Conservation (phyloP, 2,888 invertebrate species). For the Acheta domesticus region DNA sequence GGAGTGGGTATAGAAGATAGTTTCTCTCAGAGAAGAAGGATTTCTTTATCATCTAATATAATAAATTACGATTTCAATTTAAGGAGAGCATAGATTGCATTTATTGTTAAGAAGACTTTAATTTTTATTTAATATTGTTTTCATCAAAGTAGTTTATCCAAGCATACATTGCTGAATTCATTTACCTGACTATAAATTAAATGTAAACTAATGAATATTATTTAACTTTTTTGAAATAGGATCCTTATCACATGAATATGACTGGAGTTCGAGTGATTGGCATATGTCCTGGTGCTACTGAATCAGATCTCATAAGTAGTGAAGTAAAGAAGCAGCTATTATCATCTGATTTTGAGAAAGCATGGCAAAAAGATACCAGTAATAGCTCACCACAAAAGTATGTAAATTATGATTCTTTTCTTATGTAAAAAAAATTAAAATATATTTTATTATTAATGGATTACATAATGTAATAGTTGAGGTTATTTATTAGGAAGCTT, state of each 20-base stretch:
- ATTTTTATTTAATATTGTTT: no score
- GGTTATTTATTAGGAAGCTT: no score
- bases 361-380: slow-evolving; percentile 67
- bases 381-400: slow-evolving; percentile 63
- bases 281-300: slow-evolving; percentile 66
- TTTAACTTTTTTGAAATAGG: slow-evolving; percentile 50
- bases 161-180: neutral
- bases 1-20: no score
- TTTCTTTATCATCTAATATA: no score
- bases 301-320: slow-evolving; percentile 59
- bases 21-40: no score
- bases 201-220: neutral
- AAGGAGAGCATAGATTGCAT: no score
- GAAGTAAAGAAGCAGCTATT: slow-evolving; percentile 68
- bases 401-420: slow-evolving; percentile 38
- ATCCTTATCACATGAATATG: slow-evolving; percentile 67
- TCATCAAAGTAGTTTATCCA: no score
- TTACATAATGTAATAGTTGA: no score
- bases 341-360: slow-evolving; percentile 67
- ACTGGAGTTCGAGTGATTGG: slow-evolving; percentile 70
- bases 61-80: no score
- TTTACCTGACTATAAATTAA: neutral
- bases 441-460: no score
- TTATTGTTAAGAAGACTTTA: no score
- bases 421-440: no score